Evolutionary conservation across 2,888 invertebrate species (phyloP).

Genomic region (Bruchidius siliquastri): DNA sequence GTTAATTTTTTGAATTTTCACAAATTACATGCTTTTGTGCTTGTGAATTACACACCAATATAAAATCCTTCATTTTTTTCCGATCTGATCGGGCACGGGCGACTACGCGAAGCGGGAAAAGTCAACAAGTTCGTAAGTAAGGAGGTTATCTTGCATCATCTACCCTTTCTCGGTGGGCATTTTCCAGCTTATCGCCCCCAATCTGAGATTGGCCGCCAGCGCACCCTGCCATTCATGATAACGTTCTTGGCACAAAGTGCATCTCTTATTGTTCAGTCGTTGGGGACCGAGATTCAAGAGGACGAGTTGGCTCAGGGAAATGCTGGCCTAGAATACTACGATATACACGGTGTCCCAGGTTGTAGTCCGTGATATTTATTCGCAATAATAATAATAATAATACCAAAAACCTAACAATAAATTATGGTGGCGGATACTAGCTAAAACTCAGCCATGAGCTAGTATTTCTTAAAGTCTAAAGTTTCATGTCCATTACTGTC

Average conservation of each 20-base stretch:
- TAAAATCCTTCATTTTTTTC: no score
- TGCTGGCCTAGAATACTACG: background rate
- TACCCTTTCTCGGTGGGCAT: slow-evolving; percentile 13
- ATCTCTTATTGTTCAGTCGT: background rate
- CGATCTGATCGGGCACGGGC: no score
- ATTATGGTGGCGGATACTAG: no score
- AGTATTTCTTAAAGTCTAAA: no score
- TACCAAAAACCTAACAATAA: no score
- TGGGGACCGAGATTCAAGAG: background rate
- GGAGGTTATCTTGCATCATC: slow-evolving; percentile 12
- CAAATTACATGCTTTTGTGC: no score
- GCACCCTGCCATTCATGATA: background rate
- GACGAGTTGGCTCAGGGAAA: background rate
- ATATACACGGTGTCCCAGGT: background rate
- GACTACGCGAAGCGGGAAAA: background rate
- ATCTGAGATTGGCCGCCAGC: slow-evolving; percentile 14
- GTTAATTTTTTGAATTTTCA: no score
- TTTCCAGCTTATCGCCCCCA: slow-evolving; percentile 28
- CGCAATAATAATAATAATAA: no score
- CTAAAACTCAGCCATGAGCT: no score
- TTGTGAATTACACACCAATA: no score
- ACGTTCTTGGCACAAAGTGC: background rate
- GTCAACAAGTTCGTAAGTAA: slow-evolving; percentile 4
- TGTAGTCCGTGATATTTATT: no score
- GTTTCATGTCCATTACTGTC: no score